A percentile compares a stretch with the other conserved stretches of the same genome.
Conservation (phyloP, 2,797 vertebrate species). For the Mallotus villosus region DNA sequence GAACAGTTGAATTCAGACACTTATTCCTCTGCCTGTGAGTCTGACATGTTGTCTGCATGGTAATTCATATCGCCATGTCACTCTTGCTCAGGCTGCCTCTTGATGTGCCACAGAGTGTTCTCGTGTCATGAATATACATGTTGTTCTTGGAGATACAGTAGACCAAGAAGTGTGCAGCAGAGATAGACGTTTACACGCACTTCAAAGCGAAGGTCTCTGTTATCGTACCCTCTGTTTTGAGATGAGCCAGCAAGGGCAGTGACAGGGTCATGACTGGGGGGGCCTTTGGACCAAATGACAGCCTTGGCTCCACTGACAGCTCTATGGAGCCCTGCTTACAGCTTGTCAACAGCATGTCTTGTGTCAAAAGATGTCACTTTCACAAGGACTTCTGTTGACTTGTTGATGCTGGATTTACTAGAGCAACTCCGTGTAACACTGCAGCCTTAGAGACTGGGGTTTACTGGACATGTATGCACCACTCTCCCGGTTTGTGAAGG, state of each 20-base stretch:
- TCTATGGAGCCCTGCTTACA: conserved; percentile 5
- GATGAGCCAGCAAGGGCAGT: conserved; percentile 19
- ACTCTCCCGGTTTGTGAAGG: background rate
- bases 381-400: conserved; percentile 7
- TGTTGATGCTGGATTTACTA: background rate
- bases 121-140: conserved; percentile 69
- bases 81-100: conserved; percentile 59
- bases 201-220: conserved; percentile 47
- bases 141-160: conserved; percentile 15
- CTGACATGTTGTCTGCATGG: conserved; percentile 62
- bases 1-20: conserved; percentile 47
- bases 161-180: conserved; percentile 54
- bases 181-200: conserved; percentile 66
- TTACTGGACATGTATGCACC: background rate
- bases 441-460: no score
- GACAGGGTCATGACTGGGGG: conserved; percentile 45
- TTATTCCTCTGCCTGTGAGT: conserved; percentile 48
- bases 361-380: conserved; percentile 10
- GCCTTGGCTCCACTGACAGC: conserved; percentile 25
- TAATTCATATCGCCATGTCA: conserved; percentile 57
- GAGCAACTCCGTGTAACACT: background rate
- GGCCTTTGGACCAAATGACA: conserved; percentile 8
- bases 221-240: background rate
- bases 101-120: conserved; percentile 61
- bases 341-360: conserved; percentile 17